phyloP scores from a whole-genome alignment of 2,797 vertebrate species.

The Eospalax fontanierii region DNA sequence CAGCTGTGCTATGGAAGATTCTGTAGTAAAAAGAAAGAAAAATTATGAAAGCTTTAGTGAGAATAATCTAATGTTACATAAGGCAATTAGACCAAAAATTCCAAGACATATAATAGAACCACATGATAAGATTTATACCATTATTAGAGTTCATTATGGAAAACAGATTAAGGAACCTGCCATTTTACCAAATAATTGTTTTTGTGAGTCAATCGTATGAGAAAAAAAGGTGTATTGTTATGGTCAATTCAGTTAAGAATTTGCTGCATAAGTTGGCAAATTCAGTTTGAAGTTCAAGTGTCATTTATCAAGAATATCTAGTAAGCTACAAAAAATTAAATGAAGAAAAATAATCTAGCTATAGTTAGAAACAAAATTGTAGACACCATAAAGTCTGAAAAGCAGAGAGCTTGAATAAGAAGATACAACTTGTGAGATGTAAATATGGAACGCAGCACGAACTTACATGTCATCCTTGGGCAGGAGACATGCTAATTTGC shows the following conservation, averaged over 20 bases:
- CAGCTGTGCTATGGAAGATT: too few species aligned
- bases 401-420: not conserved
- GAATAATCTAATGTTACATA: not conserved
- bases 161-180: not conserved
- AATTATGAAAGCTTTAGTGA: not conserved
- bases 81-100: not conserved
- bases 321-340: not conserved
- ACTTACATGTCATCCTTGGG: too few species aligned
- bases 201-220: not conserved
- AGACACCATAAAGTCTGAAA: not conserved
- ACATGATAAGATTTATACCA: not conserved
- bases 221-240: not conserved
- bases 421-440: not conserved
- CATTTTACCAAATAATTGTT: constrained; percentile 15
- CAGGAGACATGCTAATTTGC: too few species aligned
- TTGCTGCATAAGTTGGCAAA: constrained; percentile 11
- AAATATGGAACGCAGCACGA: too few species aligned
- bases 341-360: not conserved
- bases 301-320: constrained; percentile 32
- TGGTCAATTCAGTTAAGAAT: not conserved
- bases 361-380: not conserved
- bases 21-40: not conserved
- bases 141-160: not conserved
- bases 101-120: not conserved
- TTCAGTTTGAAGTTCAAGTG: not conserved